phyloP scores from a whole-genome alignment of 2,113 vertebrate genomes.

The Rhynchopsitta pachyrhyncha region DNA sequence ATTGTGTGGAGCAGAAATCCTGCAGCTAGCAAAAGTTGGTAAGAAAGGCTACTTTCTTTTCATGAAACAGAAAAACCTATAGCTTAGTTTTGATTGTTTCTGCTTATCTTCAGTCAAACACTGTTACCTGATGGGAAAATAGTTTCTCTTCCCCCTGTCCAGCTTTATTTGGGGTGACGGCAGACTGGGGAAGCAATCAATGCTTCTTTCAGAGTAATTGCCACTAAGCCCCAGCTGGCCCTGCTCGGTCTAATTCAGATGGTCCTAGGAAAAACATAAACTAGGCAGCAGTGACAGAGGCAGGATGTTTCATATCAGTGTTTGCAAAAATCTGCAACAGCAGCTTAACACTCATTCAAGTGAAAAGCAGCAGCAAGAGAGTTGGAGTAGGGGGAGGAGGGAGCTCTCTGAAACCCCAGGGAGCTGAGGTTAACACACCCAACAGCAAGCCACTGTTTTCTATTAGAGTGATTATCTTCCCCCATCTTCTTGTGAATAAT shows the following conservation, averaged over 20 bases:
- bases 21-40: background rate
- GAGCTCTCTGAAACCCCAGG: background rate
- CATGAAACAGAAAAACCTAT: background rate
- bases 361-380: background rate
- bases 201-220: background rate
- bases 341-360: background rate
- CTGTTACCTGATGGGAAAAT: conserved; percentile 28
- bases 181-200: background rate
- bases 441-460: background rate
- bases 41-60: background rate
- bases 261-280: background rate
- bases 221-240: background rate
- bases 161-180: background rate
- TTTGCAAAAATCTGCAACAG: background rate
- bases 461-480: background rate
- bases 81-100: background rate
- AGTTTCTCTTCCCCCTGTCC: background rate
- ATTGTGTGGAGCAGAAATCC: background rate
- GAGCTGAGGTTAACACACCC: background rate
- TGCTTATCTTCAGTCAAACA: background rate
- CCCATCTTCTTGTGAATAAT: background rate
- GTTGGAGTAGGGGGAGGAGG: background rate
- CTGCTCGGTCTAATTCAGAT: background rate
- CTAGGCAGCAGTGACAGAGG: background rate
- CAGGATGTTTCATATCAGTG: background rate